phyloP scores from a whole-genome alignment of 2,888 invertebrate genomes.

The Ormyrus thymus region DNA sequence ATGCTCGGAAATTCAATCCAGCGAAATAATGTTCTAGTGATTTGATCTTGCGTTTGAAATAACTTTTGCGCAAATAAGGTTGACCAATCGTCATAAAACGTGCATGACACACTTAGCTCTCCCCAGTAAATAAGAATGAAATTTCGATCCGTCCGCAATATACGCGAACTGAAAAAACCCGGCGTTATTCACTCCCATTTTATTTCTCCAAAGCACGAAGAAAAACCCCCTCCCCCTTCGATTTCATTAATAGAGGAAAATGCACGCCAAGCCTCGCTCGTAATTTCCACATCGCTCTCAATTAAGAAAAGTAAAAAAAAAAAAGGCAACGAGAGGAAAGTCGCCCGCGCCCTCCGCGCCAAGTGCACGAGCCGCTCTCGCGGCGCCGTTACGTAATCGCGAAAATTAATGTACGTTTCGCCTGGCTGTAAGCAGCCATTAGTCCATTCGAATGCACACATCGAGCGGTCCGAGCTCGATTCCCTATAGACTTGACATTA shows the following conservation, averaged over 20 bases:
- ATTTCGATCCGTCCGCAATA: conserved; percentile 26
- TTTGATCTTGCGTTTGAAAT: conserved; percentile 45
- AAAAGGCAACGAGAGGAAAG: too few relatives aligned
- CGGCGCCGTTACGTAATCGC: conserved; percentile 15
- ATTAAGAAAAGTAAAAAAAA: too few relatives aligned
- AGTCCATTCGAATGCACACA: conserved; percentile 7
- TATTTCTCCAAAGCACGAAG: too few relatives aligned
- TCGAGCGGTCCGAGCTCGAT: conserved; percentile 60
- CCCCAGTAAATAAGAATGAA: conserved; percentile 29
- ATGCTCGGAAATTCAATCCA: conserved; percentile 41
- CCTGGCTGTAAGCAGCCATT: conserved; percentile 22
- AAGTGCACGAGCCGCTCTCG: too few relatives aligned
- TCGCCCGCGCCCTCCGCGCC: too few relatives aligned
- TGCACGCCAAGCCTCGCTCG: too few relatives aligned
- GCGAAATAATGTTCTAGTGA: conserved; percentile 41
- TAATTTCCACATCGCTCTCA: too few relatives aligned
- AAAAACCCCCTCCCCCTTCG: too few relatives aligned
- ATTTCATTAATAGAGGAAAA: too few relatives aligned
- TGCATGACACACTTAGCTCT: conserved; percentile 34
- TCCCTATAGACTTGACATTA: conserved; percentile 73
- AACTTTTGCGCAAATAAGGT: conserved; percentile 51
- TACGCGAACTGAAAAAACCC: background rate
- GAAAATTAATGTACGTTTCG: conserved; percentile 37
- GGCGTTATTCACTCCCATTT: background rate
- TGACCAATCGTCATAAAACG: conserved; percentile 50